These are phyloP conservation scores for Onychostruthus taczanowskii DNA, from an alignment of 2,113 vertebrate genomes.

Conservation along the genomic window DNA sequence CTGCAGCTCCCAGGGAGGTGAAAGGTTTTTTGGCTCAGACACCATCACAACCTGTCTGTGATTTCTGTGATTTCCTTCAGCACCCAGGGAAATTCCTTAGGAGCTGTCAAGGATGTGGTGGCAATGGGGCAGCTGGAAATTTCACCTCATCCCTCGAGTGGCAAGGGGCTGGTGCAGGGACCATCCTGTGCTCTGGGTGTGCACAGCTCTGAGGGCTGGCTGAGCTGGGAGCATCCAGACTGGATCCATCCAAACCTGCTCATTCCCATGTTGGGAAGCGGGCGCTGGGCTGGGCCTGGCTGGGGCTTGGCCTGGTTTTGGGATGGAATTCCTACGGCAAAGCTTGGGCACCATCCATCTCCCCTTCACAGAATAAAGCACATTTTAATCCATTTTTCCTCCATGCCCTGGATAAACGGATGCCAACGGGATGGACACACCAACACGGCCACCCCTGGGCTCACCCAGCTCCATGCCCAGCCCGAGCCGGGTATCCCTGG, in stretches of 20 bases:
- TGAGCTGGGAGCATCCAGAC: rapidly evolving
- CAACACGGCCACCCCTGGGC: rapidly evolving
- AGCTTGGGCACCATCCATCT: rapidly evolving
- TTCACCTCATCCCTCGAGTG: rapidly evolving
- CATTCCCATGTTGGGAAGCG: rapidly evolving
- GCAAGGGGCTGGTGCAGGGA: not conserved
- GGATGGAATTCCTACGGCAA: not conserved
- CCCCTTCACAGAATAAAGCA: rapidly evolving
- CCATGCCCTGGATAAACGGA: rapidly evolving
- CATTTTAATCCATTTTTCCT: not conserved
- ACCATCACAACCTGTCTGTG: rapidly evolving
- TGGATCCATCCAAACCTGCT: not conserved
- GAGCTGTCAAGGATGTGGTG: not conserved
- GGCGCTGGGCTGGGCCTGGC: rapidly evolving
- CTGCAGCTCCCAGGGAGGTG: not conserved
- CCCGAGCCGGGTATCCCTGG: rapidly evolving
- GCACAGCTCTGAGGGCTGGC: not conserved
- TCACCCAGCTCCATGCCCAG: not conserved
- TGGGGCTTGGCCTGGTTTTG: not conserved
- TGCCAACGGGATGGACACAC: rapidly evolving
- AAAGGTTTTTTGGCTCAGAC: not conserved
- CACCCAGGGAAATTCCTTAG: rapidly evolving
- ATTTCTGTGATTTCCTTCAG: not conserved
- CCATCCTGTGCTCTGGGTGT: rapidly evolving
- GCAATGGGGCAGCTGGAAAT: not conserved